Base-by-base conservation (phyloP, 2,113 vertebrate genomes). In the Alethe castanea region DNA sequence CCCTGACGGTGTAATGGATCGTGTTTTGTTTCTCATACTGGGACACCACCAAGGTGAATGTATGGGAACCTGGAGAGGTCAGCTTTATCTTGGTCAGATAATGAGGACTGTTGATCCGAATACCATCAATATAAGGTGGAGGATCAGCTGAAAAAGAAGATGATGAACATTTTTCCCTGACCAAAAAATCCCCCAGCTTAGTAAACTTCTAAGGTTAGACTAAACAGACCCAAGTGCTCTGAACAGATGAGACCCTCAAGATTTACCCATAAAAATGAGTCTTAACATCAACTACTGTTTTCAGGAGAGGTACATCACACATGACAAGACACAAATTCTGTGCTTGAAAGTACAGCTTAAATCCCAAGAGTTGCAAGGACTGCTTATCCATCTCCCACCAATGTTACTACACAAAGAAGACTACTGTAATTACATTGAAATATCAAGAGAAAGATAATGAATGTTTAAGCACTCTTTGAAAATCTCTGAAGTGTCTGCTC, bases 1-100 rank as follows among this genome's bases (percentile, higher is more conserved):
- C 99, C 98, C 99, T 97, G 74, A 99, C 94, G 1, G 99, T 99
- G 97, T 99, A 99, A 96, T 99, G 99, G 96, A 99, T 99, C 65
- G 99, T 99, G 97, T 99, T 99, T 97, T 99, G 99, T 73, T 99
- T 99, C 96, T 99, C 99, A 47, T 99, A 99, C 95, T 99, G 99
- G 81, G 99, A 99, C 40, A 99, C 99, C 96, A 99, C 99, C 80
- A 99, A 96, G 1, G 99, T 99, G 95, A 99, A 99, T 1, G 98
- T 99, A 88, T 99, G 98, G 20, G 98, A 96, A 28, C 99, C 99
- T 1, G 98, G 98, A 18, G 97, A 98, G 53, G 98, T 99, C 97
- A 99, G 97, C 88, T 98, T 99, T 80, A 99, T 99, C 98, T 99
- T 99, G 71, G 99, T 99, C 94, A 99, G 97, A 88, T 99, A 99